Conservation (phyloP, 1,140 invertebrate genomes). For the Drosophila ohnishii region DNA sequence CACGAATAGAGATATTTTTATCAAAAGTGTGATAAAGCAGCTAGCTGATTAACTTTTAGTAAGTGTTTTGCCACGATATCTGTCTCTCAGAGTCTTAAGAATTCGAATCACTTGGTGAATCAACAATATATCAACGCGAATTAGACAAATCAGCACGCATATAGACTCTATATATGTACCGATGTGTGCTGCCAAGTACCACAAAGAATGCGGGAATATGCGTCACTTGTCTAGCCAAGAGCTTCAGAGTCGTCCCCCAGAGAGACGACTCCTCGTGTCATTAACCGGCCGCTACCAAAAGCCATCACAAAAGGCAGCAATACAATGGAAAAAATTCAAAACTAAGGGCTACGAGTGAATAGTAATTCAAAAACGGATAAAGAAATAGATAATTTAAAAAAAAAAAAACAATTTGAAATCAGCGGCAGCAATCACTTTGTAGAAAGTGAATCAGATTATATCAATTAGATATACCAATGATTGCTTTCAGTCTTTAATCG, state of each 20-base stretch:
- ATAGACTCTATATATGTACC: conserved; percentile 14
- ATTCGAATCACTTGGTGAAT: conserved; percentile 24
- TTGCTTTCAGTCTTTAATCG: neutral
- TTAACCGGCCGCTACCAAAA: conserved; percentile 56
- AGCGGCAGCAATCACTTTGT: conserved; percentile 7
- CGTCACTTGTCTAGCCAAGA: conserved; percentile 73
- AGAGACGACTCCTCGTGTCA: conserved; percentile 49
- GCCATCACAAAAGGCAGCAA: conserved; percentile 14
- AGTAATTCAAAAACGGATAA: neutral
- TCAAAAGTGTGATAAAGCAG: conserved; percentile 24
- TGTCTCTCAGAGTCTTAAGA: neutral
- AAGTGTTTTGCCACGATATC: conserved; percentile 7
- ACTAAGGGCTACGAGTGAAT: conserved; percentile 1
- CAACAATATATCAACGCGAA: conserved; percentile 26
- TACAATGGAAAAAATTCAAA: conserved; percentile 38
- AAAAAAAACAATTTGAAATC: conserved; percentile 1
- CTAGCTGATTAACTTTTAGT: conserved; percentile 14
- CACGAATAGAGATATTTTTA: conserved; percentile 1
- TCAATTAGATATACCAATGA: neutral
- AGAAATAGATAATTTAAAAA: neutral
- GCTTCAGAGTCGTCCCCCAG: conserved; percentile 22
- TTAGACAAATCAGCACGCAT: conserved; percentile 21
- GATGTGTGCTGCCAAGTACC: conserved; percentile 53
- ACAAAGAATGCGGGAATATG: conserved; percentile 66
- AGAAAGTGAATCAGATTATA: conserved; percentile 22